A percentile compares a stretch with the other conserved stretches of the same genome.
Evolutionary conservation across 2,888 invertebrate species (phyloP).

Genomic region (Margaritifera margaritifera): DNA sequence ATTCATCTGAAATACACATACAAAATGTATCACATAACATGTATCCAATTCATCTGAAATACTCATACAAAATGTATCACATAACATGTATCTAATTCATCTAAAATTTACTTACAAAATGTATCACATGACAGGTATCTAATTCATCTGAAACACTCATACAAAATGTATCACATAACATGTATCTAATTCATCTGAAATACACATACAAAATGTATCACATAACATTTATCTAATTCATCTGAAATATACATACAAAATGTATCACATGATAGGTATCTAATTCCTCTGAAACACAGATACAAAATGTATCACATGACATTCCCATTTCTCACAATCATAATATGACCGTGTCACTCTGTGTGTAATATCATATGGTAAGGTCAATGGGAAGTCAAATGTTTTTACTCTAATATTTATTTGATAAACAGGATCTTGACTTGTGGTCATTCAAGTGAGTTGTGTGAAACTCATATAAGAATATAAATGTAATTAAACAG

Average conservation of each 20-base stretch:
- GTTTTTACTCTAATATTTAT: no score
- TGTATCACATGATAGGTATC: conserved; percentile 25
- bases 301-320: no score
- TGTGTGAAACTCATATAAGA: no score
- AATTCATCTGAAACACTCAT: conserved; percentile 45
- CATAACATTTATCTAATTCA: conserved; percentile 46
- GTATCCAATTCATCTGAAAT: conserved; percentile 56
- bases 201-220: neutral
- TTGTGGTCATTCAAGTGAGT: no score
- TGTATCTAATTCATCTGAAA: conserved; percentile 57
- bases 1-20: conserved; percentile 40
- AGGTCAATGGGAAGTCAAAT: no score
- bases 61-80: neutral
- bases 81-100: conserved; percentile 47
- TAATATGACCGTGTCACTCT: no score
- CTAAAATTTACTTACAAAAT: conserved; percentile 33
- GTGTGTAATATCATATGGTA: no score
- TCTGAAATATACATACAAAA: conserved; percentile 34
- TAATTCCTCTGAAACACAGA: conserved; percentile 45
- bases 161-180: no score
- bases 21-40: no score
- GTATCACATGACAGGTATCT: conserved; percentile 24
- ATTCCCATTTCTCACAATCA: no score
- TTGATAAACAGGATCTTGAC: no score
- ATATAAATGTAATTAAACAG: no score